A percentile compares a stretch with the other conserved stretches of the same genome.
Conservation (phyloP, 2,113 vertebrate species). For the Panthera uncia region DNA sequence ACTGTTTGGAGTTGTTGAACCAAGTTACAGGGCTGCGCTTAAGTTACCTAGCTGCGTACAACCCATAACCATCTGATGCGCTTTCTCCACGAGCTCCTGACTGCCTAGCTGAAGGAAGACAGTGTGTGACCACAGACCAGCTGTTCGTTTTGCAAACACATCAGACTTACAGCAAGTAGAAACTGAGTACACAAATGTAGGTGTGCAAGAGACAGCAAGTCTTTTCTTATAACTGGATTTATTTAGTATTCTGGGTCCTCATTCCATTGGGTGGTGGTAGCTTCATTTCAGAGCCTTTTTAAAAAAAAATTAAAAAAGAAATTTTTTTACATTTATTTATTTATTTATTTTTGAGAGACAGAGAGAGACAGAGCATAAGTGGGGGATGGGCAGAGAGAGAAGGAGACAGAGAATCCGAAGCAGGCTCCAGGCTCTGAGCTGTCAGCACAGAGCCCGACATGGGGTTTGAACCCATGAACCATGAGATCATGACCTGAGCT, state of each 20-base stretch:
- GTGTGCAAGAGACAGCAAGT: not conserved
- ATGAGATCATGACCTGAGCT: too few species aligned
- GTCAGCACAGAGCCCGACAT: too few species aligned
- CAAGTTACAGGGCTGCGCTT: fast-evolving
- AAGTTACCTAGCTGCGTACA: not conserved
- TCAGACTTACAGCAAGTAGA: not conserved
- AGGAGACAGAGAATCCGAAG: too few species aligned
- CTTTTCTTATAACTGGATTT: not conserved
- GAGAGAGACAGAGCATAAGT: too few species aligned
- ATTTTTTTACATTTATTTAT: too few species aligned
- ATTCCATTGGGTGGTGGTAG: not conserved
- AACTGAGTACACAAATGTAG: not conserved
- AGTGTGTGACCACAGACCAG: not conserved
- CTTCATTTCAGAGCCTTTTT: not conserved
- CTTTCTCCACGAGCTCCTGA: not conserved
- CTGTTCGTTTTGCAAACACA: not conserved
- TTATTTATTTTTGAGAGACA: too few species aligned
- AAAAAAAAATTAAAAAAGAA: too few species aligned
- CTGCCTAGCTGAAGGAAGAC: not conserved
- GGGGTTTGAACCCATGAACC: too few species aligned
- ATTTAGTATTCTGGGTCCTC: not conserved
- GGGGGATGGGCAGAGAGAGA: too few species aligned
- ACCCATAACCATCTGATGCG: fast-evolving
- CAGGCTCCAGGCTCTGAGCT: too few species aligned
- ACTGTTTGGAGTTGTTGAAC: not conserved